Evolutionary conservation across 2,113 vertebrate species (phyloP).

Genomic region (Rana temporaria): DNA sequence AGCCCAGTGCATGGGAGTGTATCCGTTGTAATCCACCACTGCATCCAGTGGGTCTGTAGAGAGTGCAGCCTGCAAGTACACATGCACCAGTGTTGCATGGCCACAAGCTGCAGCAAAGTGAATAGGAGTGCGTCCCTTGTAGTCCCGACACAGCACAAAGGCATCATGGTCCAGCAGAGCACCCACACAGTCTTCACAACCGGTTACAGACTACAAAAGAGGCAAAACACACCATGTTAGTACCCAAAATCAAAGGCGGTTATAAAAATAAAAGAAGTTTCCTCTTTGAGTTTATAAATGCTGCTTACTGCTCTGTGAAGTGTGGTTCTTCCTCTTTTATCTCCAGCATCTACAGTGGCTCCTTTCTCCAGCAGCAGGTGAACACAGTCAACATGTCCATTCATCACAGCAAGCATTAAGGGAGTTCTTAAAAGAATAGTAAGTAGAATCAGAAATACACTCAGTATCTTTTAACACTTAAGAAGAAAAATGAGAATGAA

Average conservation of each 20-base stretch:
- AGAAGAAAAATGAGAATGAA: background rate
- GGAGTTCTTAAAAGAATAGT: constrained; percentile 77
- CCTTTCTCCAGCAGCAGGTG: constrained; percentile 94
- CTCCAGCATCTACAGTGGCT: constrained; percentile 84
- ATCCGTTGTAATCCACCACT: constrained; percentile 89
- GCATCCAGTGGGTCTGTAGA: constrained; percentile 89
- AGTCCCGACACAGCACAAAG: constrained; percentile 88
- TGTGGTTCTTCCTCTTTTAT: constrained; percentile 87
- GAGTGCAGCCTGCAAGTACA: constrained; percentile 82
- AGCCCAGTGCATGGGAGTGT: constrained; percentile 95
- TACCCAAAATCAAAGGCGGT: background rate
- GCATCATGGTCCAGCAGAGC: constrained; percentile 93
- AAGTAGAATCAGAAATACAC: background rate
- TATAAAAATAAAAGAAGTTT: background rate
- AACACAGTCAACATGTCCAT: constrained; percentile 88
- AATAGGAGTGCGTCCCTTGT: constrained; percentile 87
- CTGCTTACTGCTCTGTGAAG: constrained; percentile 88
- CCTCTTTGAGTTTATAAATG: no score
- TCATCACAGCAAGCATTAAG: constrained; percentile 91
- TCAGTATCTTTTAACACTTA: no score
- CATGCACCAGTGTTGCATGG: constrained; percentile 80
- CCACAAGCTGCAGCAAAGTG: constrained; percentile 90
- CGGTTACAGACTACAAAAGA: constrained; percentile 80
- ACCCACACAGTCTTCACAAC: constrained; percentile 85
- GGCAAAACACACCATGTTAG: background rate